phyloP scores from a whole-genome alignment of 2,797 vertebrate species.

The Artibeus lituratus region DNA sequence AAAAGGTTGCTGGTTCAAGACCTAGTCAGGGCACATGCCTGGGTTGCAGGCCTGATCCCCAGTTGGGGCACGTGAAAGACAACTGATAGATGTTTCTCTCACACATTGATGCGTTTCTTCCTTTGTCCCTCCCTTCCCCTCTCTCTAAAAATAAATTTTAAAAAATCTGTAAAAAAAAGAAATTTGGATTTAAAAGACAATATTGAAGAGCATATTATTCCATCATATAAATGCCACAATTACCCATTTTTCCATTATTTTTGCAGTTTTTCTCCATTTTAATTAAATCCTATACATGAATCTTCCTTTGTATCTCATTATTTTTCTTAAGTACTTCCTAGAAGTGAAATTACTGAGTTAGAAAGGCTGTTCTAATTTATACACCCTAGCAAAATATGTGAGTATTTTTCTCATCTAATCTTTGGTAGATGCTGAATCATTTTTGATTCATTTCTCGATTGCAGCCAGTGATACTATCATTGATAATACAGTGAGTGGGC shows the following conservation, averaged over 20 bases:
- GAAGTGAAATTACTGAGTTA: not conserved
- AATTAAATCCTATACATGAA: not conserved
- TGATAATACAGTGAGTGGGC: not conserved
- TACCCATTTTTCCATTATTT: not conserved
- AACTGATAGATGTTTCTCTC: too few species aligned
- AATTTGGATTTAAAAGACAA: too few species aligned
- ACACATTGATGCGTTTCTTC: too few species aligned
- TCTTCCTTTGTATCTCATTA: not conserved
- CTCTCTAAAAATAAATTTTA: too few species aligned
- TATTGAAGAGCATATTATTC: not conserved
- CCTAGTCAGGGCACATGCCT: too few species aligned
- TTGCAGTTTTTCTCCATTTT: not conserved
- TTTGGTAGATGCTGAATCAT: slow-evolving; percentile 25
- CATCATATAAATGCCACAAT: not conserved
- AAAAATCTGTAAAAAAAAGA: too few species aligned
- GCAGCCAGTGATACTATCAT: not conserved
- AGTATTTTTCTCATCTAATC: not conserved
- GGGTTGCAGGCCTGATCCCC: too few species aligned
- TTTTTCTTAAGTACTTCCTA: slow-evolving; percentile 7
- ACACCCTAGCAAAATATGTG: not conserved
- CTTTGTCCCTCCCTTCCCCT: too few species aligned
- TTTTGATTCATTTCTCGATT: slow-evolving; percentile 40
- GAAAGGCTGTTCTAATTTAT: not conserved
- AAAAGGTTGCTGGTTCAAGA: too few species aligned
- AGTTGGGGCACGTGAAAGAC: too few species aligned